Base-by-base conservation (phyloP, 2,797 vertebrate genomes). In the Argentina silus region DNA sequence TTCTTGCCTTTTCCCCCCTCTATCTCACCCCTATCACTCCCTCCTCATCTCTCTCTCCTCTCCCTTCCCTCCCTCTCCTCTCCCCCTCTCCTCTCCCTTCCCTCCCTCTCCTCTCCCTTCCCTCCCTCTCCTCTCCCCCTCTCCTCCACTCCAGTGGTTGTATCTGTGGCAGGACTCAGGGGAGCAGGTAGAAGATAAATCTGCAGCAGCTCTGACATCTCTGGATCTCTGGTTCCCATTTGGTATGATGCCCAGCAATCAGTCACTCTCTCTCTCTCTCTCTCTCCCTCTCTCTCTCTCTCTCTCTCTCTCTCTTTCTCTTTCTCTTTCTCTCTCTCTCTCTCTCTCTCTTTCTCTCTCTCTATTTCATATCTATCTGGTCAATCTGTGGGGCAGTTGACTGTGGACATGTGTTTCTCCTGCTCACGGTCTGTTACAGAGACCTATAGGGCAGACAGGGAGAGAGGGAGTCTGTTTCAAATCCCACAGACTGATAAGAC, bases 171-270 rank as follows among this genome's bases (percentile, higher is more conserved):
- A 84, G 84, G 80, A 84, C 86, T 87, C 86, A 74, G 47, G 81
- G 82, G 88, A 86, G 78, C 87, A 86, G 84, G 83, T 87, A 83
- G 89, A 73, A 69, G 85, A 90, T 92, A 93, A 93, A 92, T 91
- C 88, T 77, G 75, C 72, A 69, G 76, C 62, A 70, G 75, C 67
- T 71, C 80, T 85, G 90, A 89, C 89, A 83, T 86, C 82, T 91
- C 87, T 57, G 83, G 78, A 80, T 86, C 84, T 92, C 91, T 92
- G 88, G 88, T 90, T 91, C 86, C 78, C 83, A 92, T 92, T 91
- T 90, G 83, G 84, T 87, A n/a, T 0, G 66, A 82, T 82, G 82
- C 83, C 86, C 82, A 75, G 76, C 82, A 83, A 90, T 90, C 85
- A 82, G 85, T 89, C 90, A 90, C 84, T 85, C 67, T 63, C 74